Base-by-base conservation (phyloP, 2,888 invertebrate species). In the Stenolophus ochropezus region DNA sequence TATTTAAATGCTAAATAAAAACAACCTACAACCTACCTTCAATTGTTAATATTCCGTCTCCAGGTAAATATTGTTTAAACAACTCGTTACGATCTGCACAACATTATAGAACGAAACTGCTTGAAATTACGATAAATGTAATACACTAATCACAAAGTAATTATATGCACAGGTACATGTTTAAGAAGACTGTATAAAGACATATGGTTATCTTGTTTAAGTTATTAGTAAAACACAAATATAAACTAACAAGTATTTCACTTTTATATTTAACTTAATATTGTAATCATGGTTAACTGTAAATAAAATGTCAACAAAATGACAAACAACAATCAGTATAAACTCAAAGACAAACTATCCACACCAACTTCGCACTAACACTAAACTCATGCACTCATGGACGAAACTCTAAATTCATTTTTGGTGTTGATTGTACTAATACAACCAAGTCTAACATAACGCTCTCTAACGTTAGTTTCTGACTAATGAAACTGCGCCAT, bases 251-350 rank as follows among this genome's bases (percentile, higher is more conserved):
- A 53, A 53, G 18, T 71, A 16, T 42, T 14, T 79, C 79, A 79
- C 71, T 53, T 79, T 42, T 6, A 53, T 47, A 25, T 65, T n/a
- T 16, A 79, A 49, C 23, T 20, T 18, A 71, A 51, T 51, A 33
- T 53, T 79, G 71, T 16, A 79, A 79, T 79, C 69, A 79, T 71
- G 49, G 65, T 65, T 42, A 77, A 61, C 65, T 65, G 49, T 65
- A 11, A 79, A 11, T 49, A 27, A 79, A 6, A 71, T 51, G 27
- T 69, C 79, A 77, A 79, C 79, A 51, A 49, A 53, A 69, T 33
- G 27, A 69, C 33, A 42, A 18, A 42, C 42, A 65, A 49, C 49
- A 78, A 47, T 78, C 58, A 56, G 21, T 20, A 18, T 20, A 56
- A 58, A 58, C 58, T 14, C 33, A 14, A 4, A 18, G 14, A 18